phyloP scores from a whole-genome alignment of 2,888 invertebrate species.

The Drosophila fulvimacula region DNA sequence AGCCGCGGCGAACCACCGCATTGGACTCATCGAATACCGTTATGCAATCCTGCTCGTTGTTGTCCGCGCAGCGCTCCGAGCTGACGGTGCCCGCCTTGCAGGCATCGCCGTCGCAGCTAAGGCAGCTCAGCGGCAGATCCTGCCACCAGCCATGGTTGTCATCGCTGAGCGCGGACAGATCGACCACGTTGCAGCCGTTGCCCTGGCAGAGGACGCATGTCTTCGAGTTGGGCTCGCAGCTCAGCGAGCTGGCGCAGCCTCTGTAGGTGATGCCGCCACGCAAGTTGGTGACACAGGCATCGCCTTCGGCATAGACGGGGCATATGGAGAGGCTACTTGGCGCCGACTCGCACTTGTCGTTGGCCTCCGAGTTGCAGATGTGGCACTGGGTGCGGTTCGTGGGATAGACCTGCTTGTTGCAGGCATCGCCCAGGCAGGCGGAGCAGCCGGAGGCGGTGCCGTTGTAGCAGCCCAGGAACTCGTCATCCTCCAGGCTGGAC shows the following conservation, averaged over 20 bases:
- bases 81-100: constrained; percentile 47
- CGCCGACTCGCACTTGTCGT: constrained; percentile 59
- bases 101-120: constrained; percentile 60
- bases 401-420: constrained; percentile 76
- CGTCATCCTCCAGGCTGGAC: constrained; percentile 75
- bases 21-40: constrained; percentile 72
- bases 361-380: constrained; percentile 72
- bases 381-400: constrained; percentile 71
- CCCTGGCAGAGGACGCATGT: constrained; percentile 68
- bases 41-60: constrained; percentile 82
- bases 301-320: constrained; percentile 60
- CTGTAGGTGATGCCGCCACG: constrained; percentile 70
- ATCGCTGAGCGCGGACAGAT: constrained; percentile 65
- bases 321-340: constrained; percentile 74
- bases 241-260: constrained; percentile 70
- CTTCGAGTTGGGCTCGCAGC: constrained; percentile 68
- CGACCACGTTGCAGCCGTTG: constrained; percentile 75
- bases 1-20: constrained; percentile 74
- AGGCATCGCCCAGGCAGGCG: constrained; percentile 66
- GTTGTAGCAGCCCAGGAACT: constrained; percentile 76
- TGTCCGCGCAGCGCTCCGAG: constrained; percentile 60
- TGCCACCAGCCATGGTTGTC: constrained; percentile 83
- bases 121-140: constrained; percentile 80
- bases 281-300: constrained; percentile 77
- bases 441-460: constrained; percentile 72